Percentiles rank a stretch among this genome's conserved stretches.
Evolutionary conservation across 1,140 invertebrate species (phyloP).

Genomic region (Magallana ariakensis): DNA sequence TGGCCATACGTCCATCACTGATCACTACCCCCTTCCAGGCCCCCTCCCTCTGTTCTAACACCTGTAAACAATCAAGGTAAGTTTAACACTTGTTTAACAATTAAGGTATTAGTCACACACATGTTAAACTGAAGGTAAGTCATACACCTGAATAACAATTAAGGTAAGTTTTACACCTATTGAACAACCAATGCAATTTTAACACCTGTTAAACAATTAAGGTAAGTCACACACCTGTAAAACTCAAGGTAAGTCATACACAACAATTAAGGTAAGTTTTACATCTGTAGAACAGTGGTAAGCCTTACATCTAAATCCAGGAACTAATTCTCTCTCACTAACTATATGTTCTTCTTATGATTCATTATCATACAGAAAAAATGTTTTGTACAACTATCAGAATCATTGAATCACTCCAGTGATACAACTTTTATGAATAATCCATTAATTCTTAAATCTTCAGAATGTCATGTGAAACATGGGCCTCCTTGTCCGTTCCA

Average conservation of each 20-base stretch:
- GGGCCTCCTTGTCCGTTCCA: neutral
- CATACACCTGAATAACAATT: too few relatives aligned
- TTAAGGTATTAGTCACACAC: too few relatives aligned
- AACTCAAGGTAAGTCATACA: too few relatives aligned
- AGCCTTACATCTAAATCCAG: too few relatives aligned
- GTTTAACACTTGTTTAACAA: neutral
- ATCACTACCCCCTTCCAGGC: slow-evolving; percentile 79
- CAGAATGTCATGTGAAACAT: neutral
- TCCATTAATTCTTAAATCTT: neutral
- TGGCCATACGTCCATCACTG: slow-evolving; percentile 75
- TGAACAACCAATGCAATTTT: slow-evolving; percentile 53
- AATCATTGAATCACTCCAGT: neutral
- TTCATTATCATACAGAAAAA: too few relatives aligned
- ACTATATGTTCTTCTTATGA: too few relatives aligned
- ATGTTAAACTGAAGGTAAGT: too few relatives aligned
- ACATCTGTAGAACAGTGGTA: too few relatives aligned
- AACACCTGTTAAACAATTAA: slow-evolving; percentile 73
- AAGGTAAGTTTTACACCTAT: too few relatives aligned
- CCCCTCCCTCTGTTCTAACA: slow-evolving; percentile 78
- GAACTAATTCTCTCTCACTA: too few relatives aligned
- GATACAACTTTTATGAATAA: neutral
- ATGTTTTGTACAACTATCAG: neutral
- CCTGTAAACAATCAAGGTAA: slow-evolving; percentile 66
- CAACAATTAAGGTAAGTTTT: too few relatives aligned
- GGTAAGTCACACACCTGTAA: too few relatives aligned